phyloP scores from a whole-genome alignment of 2,888 invertebrate species.

The Ophion ellenae region DNA sequence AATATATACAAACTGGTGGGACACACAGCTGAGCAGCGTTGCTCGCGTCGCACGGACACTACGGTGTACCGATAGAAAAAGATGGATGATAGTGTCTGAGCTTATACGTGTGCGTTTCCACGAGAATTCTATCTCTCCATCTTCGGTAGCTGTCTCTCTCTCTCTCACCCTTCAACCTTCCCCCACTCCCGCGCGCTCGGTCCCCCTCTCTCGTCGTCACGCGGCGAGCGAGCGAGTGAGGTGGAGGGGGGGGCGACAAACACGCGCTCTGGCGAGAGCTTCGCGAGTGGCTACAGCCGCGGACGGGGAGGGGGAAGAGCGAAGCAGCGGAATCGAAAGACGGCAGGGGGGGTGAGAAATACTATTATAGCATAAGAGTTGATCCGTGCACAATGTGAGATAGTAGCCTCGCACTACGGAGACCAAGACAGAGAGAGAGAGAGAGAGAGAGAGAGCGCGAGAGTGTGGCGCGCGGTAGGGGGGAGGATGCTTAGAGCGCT shows the following conservation, averaged over 20 bases:
- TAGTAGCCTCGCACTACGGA: constrained; percentile 39
- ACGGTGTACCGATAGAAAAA: constrained; percentile 3
- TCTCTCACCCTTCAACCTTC: neutral
- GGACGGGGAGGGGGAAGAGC: constrained; percentile 47
- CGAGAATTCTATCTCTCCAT: constrained; percentile 5
- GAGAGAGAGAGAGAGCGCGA: constrained; percentile 10
- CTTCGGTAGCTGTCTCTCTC: neutral
- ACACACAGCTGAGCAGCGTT: constrained; percentile 57
- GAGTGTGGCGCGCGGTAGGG: neutral
- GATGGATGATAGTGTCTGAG: constrained; percentile 31
- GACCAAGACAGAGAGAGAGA: too few relatives aligned
- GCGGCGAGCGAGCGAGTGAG: constrained; percentile 43
- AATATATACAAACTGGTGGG: constrained; percentile 27
- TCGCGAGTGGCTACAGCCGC: constrained; percentile 20
- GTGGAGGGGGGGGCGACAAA: constrained; percentile 42
- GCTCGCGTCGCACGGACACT: neutral
- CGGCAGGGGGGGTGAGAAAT: constrained; percentile 56
- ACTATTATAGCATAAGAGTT: constrained; percentile 51
- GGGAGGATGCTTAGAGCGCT: neutral
- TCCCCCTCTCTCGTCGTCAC: neutral
- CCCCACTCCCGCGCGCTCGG: neutral
- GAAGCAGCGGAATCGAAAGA: constrained; percentile 37
- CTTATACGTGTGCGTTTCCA: neutral
- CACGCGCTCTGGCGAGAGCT: constrained; percentile 21
- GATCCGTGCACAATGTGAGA: constrained; percentile 37